Percentiles rank a stretch among this genome's conserved stretches.
Evolutionary conservation across 2,113 vertebrate genomes (phyloP).

Genomic region (Anolis sagrei): DNA sequence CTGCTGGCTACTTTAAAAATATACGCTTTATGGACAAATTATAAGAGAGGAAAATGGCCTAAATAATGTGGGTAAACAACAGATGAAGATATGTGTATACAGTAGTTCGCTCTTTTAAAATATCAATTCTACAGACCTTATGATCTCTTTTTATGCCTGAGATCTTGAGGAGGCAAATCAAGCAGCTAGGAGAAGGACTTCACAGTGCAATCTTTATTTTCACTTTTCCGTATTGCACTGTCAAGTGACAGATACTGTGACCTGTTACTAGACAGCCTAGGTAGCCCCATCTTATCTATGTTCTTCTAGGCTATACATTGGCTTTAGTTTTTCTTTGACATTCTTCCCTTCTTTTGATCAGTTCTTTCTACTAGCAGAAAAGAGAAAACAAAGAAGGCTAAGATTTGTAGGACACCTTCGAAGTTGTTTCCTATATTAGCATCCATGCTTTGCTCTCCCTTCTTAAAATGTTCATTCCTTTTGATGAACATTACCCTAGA

Average conservation of each 20-base stretch:
- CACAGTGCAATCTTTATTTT: background rate
- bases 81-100: background rate
- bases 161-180: rapidly evolving
- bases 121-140: background rate
- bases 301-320: background rate
- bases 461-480: conserved; percentile 5
- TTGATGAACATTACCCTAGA: background rate
- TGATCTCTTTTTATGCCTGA: background rate
- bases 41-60: background rate
- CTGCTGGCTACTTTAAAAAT: background rate
- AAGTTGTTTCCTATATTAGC: rapidly evolving
- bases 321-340: too few species aligned
- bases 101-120: background rate
- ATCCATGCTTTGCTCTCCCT: background rate
- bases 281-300: background rate
- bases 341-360: background rate
- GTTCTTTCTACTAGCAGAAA: background rate
- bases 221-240: background rate
- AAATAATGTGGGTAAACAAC: background rate
- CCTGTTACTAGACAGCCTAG: background rate
- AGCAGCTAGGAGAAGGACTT: rapidly evolving
- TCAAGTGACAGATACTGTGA: background rate
- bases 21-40: background rate
- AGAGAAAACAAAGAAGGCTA: too few species aligned
- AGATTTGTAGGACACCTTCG: rapidly evolving